Evolutionary conservation across 2,888 invertebrate species (phyloP).

Genomic region (Brachyptera putata): DNA sequence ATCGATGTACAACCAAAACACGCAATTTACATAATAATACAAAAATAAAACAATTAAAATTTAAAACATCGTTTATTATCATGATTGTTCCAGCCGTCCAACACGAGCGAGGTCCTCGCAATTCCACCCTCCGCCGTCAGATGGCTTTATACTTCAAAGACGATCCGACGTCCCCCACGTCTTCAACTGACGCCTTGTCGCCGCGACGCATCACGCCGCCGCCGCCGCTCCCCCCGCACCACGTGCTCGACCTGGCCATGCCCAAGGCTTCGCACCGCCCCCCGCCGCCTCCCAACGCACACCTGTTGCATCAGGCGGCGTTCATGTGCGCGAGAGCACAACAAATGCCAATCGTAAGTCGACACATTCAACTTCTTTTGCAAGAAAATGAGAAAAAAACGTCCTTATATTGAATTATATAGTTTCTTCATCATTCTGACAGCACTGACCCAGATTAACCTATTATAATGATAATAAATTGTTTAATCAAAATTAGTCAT

Average conservation of each 20-base stretch:
- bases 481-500: too few species aligned
- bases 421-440: too few species aligned
- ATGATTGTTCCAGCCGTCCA: slow-evolving; percentile 90
- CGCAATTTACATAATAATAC: too few species aligned
- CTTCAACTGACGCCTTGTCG: slow-evolving; percentile 36
- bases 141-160: slow-evolving; percentile 80
- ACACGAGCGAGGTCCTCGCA: slow-evolving; percentile 95
- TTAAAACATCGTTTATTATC: too few species aligned
- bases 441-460: too few species aligned
- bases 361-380: background rate
- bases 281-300: slow-evolving; percentile 25
- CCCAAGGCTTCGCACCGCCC: slow-evolving; percentile 34
- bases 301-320: slow-evolving; percentile 16
- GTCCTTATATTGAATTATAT: too few species aligned
- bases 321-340: slow-evolving; percentile 31
- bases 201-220: slow-evolving; percentile 40
- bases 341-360: background rate
- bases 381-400: too few species aligned
- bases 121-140: slow-evolving; percentile 89
- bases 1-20: too few species aligned
- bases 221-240: slow-evolving; percentile 16
- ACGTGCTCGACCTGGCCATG: slow-evolving; percentile 35
- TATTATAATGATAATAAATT: too few species aligned
- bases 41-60: too few species aligned
- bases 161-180: slow-evolving; percentile 47